Conservation (phyloP, 2,797 vertebrate genomes). For the Ataeniobius toweri region DNA sequence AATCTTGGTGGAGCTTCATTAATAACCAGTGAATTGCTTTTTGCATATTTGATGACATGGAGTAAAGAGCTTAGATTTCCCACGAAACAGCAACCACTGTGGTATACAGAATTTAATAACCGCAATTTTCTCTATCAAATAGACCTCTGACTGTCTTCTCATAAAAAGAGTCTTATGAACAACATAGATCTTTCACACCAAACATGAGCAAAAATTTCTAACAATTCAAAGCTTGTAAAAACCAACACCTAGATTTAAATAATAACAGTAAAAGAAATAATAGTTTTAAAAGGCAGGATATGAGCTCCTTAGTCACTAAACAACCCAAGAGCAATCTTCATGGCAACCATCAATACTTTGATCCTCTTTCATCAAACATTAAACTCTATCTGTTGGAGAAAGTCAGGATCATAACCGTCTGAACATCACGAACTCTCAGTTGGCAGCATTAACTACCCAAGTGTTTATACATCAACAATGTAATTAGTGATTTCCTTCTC, state of each 20-base stretch:
- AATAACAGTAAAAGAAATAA: neutral
- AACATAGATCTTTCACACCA: neutral
- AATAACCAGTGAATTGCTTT: neutral
- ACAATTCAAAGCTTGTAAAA: neutral
- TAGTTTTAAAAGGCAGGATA: neutral
- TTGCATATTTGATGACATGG: neutral
- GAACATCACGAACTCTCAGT: neutral
- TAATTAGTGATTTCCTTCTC: conserved; percentile 15
- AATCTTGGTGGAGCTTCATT: neutral
- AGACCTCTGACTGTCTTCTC: neutral
- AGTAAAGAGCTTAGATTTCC: neutral
- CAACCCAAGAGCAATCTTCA: neutral
- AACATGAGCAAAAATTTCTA: neutral
- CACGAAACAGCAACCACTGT: neutral
- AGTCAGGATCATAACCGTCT: neutral
- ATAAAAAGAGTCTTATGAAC: neutral
- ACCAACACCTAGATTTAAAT: neutral
- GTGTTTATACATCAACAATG: conserved; percentile 12
- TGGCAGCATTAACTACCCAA: conserved; percentile 2
- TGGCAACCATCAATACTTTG: neutral
- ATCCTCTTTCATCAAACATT: neutral
- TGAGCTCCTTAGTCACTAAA: too few relatives aligned
- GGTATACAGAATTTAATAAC: neutral
- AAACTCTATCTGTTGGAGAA: neutral
- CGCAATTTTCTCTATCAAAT: neutral